Evolutionary conservation across 2,113 vertebrate genomes (phyloP), one percentile per base, ranked within the genome.

Genomic region (Vicugna pacos): DNA sequence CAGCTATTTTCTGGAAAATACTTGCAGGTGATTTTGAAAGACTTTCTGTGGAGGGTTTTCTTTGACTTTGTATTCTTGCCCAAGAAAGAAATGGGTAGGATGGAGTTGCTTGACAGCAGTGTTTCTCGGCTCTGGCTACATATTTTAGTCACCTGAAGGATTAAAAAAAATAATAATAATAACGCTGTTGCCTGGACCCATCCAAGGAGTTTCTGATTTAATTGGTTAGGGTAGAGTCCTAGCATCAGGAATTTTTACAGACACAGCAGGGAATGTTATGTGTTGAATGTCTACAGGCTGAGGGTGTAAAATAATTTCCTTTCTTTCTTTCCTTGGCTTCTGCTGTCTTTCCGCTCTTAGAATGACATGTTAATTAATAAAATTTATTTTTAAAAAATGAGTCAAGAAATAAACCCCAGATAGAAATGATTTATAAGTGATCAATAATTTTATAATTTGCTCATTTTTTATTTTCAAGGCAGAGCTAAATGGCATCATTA

Each of bases 351-450:
- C 32, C 9, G 32, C 50, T 79, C n/a, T 83, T 81, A 69, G 24
- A 56, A 50, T 28, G 8, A 56, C 82, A 97, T 97, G 38, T 42
- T 95, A 98, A 98, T 98, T 95, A 96, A 95, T 95, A 69, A 79
- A 97, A 95, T 97, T 96, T 93, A 90, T 98, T 95, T 96, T 97
- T 5, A 73, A 97, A 98, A 98, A 94, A 96, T 82, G 91, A 96
- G 69, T 94, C 96, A 95, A 90, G 85, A 98, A 98, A 96, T 91
- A 96, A 98, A 97, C 72, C 91, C 97, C 97, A 96, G 60, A 62
- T 94, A 98, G 93, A 97, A 98, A 96, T 98, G 95, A 94, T 81
- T 98, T 98, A 94, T 98, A 98, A 93, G 92, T 98, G 98, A 98
- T 98, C 96, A 97, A 98, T 98, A 98, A 96, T 98, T 98, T 97